Conservation (phyloP, 2,113 vertebrate species). For the Eulacestoma nigropectus region DNA sequence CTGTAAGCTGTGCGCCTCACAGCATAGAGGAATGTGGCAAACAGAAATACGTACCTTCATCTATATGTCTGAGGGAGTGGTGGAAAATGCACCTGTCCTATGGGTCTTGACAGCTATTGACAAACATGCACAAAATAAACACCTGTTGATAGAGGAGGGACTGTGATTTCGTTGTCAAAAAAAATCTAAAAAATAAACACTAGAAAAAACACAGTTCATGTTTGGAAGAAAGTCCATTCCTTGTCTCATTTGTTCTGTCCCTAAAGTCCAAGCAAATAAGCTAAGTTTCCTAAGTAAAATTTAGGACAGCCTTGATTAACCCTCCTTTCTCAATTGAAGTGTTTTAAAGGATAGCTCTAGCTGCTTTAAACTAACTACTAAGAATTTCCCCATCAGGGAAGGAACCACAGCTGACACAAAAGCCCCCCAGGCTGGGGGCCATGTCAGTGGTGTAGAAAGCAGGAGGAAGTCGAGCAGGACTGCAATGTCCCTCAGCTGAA, state of each 20-base stretch:
- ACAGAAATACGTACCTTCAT: background rate
- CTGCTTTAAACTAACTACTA: background rate
- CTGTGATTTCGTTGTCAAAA: background rate
- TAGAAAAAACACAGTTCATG: background rate
- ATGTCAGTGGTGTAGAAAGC: background rate
- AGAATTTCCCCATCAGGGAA: background rate
- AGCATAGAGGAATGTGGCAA: background rate
- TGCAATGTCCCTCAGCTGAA: background rate
- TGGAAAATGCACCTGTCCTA: background rate
- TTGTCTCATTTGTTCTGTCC: background rate
- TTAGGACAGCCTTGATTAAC: background rate
- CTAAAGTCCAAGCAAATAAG: background rate
- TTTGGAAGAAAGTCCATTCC: background rate
- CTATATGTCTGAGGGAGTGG: background rate
- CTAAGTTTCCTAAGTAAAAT: background rate
- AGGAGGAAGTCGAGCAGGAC: background rate
- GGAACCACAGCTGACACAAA: background rate
- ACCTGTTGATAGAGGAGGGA: rapidly evolving
- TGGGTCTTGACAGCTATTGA: background rate
- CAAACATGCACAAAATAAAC: background rate
- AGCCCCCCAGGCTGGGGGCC: background rate
- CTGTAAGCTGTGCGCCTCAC: background rate
- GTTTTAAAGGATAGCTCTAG: background rate
- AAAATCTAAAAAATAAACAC: background rate
- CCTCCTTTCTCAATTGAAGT: background rate